Evolutionary conservation across 1,140 invertebrate species (phyloP), one percentile per base, ranked within the genome.

Genomic region (Cecropterus lyciades): DNA sequence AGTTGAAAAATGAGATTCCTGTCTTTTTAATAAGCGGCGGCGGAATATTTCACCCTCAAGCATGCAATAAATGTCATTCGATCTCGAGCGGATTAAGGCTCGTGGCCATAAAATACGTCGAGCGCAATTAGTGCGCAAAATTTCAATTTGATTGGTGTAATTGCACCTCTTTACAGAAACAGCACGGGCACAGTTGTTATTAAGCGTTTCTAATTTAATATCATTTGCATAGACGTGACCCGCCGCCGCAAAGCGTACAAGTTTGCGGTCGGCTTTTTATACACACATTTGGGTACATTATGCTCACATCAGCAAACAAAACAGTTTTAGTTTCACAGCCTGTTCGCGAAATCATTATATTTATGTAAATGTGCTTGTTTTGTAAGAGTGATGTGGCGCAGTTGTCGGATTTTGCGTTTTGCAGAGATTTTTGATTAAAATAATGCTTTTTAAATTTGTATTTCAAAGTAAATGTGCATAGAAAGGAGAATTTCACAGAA

Each of bases 131-230:
- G 85, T 90, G 75, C 67, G 77, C 81, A 78, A 86, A 88, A 91
- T 91, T 87, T 85, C 82, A 84, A 85, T 90, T 91, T 91, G 84
- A 91, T 91, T 89, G 87, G 82, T 90, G 86, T 91, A 91, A 91
- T 91, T 90, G 84, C 87, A 91, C 87, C 89, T 91, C 87, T 89
- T 90, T 84, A 83, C 79, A 82, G 76, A 74, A 79, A 70, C 70
- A 70, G 79, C 74, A 73, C 63, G 56, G 84, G 56, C 84, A 85
- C 89, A 91, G 89, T 91, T 91, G 89, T 87, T 88, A 89, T 88
- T 88, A 91, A 91, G 87, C 86, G 89, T 77, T 89, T 84, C 84
- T 87, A 89, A 91, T 91, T 91, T 88, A 91, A 91, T 87, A 85
- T 87, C 82, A 91, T 91, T 91, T 91, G 89, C 89, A 91, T 91